Evolutionary conservation across 2,113 vertebrate genomes (phyloP).

Genomic region (Callaeas wilsoni): DNA sequence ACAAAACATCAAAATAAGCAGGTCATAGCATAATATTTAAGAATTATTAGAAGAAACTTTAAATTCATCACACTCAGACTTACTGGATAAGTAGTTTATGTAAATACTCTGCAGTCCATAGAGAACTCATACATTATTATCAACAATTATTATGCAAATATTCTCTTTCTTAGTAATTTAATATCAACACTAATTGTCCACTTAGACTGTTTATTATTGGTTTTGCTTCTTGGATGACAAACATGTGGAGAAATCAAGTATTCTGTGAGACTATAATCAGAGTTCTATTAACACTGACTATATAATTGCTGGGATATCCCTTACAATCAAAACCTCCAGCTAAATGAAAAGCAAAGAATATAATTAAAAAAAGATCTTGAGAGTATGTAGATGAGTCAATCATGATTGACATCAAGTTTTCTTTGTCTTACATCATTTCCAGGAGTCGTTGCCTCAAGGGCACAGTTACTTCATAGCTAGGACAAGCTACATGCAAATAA

Average conservation of each 20-base stretch:
- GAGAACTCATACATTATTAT: neutral
- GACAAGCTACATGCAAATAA: neutral
- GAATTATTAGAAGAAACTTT: neutral
- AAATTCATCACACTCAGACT: neutral
- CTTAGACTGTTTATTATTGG: neutral
- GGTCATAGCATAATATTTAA: neutral
- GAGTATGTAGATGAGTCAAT: neutral
- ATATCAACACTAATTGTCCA: neutral
- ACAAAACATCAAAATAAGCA: neutral
- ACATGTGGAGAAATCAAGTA: neutral
- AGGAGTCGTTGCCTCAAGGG: neutral
- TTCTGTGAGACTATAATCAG: neutral
- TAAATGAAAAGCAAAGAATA: neutral
- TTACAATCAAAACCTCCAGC: neutral
- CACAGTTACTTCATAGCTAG: neutral
- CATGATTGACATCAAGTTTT: neutral
- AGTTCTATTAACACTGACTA: neutral
- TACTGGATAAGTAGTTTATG: neutral
- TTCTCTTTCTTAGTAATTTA: neutral
- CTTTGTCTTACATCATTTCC: neutral
- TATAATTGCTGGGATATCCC: neutral
- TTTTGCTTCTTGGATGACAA: neutral
- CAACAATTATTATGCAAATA: neutral
- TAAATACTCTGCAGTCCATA: neutral
- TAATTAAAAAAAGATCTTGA: neutral